A percentile compares a stretch with the other conserved stretches of the same genome.
Evolutionary conservation across 2,113 vertebrate genomes (phyloP).

Genomic region (Uria lomvia): DNA sequence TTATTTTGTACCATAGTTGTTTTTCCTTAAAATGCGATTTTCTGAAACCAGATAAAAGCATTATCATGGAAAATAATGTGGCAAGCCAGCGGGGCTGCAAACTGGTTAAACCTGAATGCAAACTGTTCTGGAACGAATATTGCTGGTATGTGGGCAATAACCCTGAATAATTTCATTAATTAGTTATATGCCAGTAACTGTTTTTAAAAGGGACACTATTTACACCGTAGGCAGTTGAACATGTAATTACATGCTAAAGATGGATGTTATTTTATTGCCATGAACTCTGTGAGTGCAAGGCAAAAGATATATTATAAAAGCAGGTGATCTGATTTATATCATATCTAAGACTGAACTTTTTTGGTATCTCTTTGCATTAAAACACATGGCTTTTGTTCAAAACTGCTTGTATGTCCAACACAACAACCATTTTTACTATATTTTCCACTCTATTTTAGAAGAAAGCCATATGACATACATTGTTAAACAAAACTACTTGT

Average conservation of each 20-base stretch:
- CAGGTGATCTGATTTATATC: background rate
- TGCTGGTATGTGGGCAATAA: background rate
- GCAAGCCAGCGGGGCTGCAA: background rate
- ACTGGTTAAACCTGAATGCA: slow-evolving; percentile 30
- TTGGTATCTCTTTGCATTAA: background rate
- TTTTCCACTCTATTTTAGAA: background rate
- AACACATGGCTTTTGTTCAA: background rate
- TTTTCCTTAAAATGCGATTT: background rate
- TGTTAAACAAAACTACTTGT: background rate
- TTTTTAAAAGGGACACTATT: background rate
- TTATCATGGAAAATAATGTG: slow-evolving; percentile 2
- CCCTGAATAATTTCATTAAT: slow-evolving; percentile 38
- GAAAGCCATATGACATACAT: background rate
- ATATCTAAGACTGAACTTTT: background rate
- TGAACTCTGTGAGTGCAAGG: background rate
- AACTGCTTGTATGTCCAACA: background rate
- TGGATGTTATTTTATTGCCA: background rate
- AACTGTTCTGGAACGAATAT: background rate
- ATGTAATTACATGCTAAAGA: slow-evolving; percentile 1
- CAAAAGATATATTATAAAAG: background rate
- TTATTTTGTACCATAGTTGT: background rate
- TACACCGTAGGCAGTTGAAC: background rate
- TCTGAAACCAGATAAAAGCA: background rate
- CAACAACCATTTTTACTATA: background rate
- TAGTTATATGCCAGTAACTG: slow-evolving; percentile 4